These are phyloP conservation scores for Cheilosia pagana DNA, from an alignment of 2,888 invertebrate species.

Conservation along the genomic window DNA sequence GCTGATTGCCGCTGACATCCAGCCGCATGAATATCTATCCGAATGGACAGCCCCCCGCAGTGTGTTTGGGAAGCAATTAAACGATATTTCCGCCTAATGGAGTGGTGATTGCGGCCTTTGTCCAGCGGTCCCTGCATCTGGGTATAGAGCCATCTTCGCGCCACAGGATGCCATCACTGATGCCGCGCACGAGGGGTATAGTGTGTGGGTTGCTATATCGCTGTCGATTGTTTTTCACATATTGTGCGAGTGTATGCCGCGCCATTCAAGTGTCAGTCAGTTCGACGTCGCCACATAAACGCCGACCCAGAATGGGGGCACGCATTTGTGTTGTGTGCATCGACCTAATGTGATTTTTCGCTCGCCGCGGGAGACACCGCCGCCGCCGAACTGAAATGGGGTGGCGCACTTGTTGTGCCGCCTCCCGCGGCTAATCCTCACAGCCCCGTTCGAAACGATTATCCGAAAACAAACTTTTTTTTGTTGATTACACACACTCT, in stretches of 20 bases:
- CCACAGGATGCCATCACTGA: slow-evolving; percentile 82
- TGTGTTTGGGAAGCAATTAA: slow-evolving; percentile 83
- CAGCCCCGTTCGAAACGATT: slow-evolving; percentile 24
- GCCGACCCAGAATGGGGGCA: slow-evolving; percentile 8
- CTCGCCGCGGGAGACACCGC: slow-evolving; percentile 41
- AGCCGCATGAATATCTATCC: slow-evolving; percentile 34
- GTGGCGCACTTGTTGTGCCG: slow-evolving; percentile 53
- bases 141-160: slow-evolving; percentile 79
- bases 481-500: slow-evolving; percentile 20
- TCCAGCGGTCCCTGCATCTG: slow-evolving; percentile 19
- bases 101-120: slow-evolving; percentile 76
- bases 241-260: slow-evolving; percentile 2
- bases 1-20: background rate
- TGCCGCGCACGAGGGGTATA: slow-evolving; percentile 78
- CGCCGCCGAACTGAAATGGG: slow-evolving; percentile 15
- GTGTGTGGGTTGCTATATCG: slow-evolving; percentile 65
- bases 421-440: slow-evolving; percentile 39
- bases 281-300: slow-evolving; percentile 18
- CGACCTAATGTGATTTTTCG: slow-evolving; percentile 49
- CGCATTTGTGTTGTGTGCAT: slow-evolving; percentile 38
- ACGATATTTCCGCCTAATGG: slow-evolving; percentile 83
- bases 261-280: slow-evolving; percentile 53
- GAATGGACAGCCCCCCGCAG: slow-evolving; percentile 78
- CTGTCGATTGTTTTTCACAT: slow-evolving; percentile 52
- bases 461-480: slow-evolving; percentile 47